Base-by-base conservation (phyloP, 2,888 invertebrate genomes). In the Xanthia icteritia region DNA sequence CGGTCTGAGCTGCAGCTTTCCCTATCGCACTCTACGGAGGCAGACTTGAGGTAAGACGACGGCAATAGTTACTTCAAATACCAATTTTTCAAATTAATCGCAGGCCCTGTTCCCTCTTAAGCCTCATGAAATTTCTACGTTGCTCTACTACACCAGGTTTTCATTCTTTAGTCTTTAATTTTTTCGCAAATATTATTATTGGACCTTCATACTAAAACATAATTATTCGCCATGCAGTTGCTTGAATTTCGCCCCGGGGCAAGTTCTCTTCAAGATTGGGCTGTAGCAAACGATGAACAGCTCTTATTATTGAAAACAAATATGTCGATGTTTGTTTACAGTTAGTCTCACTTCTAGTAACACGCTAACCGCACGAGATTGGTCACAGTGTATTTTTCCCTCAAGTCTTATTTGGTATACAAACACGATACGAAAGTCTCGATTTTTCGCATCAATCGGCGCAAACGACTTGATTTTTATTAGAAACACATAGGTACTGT, bases 61-160 rank as follows among this genome's bases (percentile, higher is more conserved):
- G n/a, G n/a, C n/a, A n/a, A n/a, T n/a, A n/a, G n/a, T n/a, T n/a
- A n/a, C n/a, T n/a, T n/a, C n/a, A n/a, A n/a, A n/a, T n/a, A n/a
- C n/a, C n/a, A n/a, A n/a, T n/a, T n/a, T n/a, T n/a, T n/a, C n/a
- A n/a, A n/a, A n/a, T n/a, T n/a, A n/a, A n/a, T n/a, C n/a, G n/a
- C n/a, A n/a, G n/a, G n/a, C n/a, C n/a, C n/a, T n/a, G n/a, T n/a
- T n/a, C n/a, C n/a, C n/a, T n/a, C n/a, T n/a, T n/a, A 60, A 58
- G 76, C 31, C 45, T 69, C 13, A 48, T 69, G 31, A 56, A 82
- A 70, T 61, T 70, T 48, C 31, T 51, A 64, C 76, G 75, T 63
- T 77, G 51, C 23, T 39, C 23, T 17, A 58, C 17, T 45, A 23
- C 42, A 68, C n/a, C 36, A 54, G 39, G 48, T 48, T 69, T 74